Base-by-base conservation (phyloP, 2,113 vertebrate genomes). In the Apteryx mantelli region DNA sequence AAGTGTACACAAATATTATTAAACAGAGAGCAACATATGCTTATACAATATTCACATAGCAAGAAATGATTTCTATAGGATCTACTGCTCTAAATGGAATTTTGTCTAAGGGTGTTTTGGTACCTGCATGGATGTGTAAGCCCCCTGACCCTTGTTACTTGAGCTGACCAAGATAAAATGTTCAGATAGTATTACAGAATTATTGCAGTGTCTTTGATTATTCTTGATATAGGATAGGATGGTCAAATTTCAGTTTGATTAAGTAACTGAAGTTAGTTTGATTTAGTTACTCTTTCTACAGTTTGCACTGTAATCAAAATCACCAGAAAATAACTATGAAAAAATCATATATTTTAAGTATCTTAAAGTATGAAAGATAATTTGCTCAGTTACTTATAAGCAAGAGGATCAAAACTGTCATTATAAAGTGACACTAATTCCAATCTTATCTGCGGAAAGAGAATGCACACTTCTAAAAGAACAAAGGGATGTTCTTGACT, bases 401-500 rank as follows among this genome's bases (percentile, higher is more conserved):
- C 60, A 26, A 22, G 28, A 91, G 48, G 55, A 60, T 80, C 81
- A 89, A 85, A 96, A 74, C 63, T 83, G 30, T 50, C 66, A 77
- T 88, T 85, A 76, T n/a, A 58, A 91, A 64, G 24, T 66, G 79
- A 82, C 60, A 78, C 28, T 78, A 97, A 93, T 88, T 88, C 70
- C 8, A 85, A 11, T 40, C 48, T 19, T 53, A 15, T 50, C 61
- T 87, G 34, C 9, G 40, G 89, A 96, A 94, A 70, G 65, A 85
- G 50, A 92, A 96, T 50, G 86, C 93, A 46, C 52, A 38, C 55
- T 92, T 64, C 81, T 74, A n/a, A 46, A 93, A 96, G 86, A 91
- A 88, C n/a, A 85, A 95, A 93, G 76, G 75, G 53, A 81, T 93
- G 77, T 53, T 95, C 71, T 96, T 95, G 42, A 61, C 80, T 74